Base-by-base conservation (phyloP, 2,888 invertebrate genomes). In the Melanchra persicariae region DNA sequence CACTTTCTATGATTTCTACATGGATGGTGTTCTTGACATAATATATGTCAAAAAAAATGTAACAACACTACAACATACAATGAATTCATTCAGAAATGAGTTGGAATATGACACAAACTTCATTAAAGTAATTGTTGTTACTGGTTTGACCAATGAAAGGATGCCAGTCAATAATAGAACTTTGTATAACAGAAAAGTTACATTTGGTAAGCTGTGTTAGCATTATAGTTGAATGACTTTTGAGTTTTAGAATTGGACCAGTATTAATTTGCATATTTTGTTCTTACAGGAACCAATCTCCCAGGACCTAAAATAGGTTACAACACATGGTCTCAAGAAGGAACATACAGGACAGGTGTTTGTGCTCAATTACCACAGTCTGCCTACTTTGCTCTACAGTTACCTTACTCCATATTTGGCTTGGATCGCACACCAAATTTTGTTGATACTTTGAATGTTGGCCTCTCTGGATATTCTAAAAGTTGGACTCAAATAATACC, bases 401-500 rank as follows among this genome's bases (percentile, higher is more conserved):
- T 99, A 69, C 99, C 99, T 0, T 99, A 99, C 92, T 98, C 98
- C 0, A 98, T 99, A 81, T 99, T 99, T 93, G 99, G 99, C 2
- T 96, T 99, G n/a, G 99, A 99, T 4, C 97, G 99, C 73, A 99
- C 99, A 49, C 99, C 99, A 2, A 99, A 99, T 94, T 99, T 99
- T 95, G 98, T 99, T 0, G 99, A 99, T 89, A 97, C 97, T 17
- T 94, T 99, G 47, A 97, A 97, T 68, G 98, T 99, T 2, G 98
- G 98, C 12, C 93, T 98, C 61, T 97, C 97, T n/a, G 97, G 97
- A 70, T 96, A 96, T 87, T 97, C 96, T 0, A 97, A 97, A 82
- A 97, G 97, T 71, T 99, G 98, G 98, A 97, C 98, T 0, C 99
- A 99, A 92, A 97, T 99, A 65, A 99, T 99, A 90, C 99, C 99